A percentile compares a stretch with the other conserved stretches of the same genome.
phyloP scores from a whole-genome alignment of 1,140 invertebrate species.

The Formica exsecta region DNA sequence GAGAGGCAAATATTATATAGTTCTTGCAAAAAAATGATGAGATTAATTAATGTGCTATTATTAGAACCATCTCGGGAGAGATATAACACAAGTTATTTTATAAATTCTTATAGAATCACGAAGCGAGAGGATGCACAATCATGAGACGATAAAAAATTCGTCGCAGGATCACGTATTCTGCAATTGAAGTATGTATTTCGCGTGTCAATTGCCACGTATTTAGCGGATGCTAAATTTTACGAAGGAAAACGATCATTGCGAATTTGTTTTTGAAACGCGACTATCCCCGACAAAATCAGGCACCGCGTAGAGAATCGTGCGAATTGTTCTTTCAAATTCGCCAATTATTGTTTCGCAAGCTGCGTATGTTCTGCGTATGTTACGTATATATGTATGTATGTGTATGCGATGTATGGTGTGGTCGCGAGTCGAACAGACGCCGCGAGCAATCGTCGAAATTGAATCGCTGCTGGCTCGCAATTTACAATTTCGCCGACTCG shows the following conservation, averaged over 20 bases:
- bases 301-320: not conserved
- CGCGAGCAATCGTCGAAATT: constrained; percentile 55
- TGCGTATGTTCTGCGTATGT: not conserved
- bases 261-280: not conserved
- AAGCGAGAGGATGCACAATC: not conserved
- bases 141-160: constrained; percentile 9
- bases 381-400: not conserved
- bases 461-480: constrained; percentile 21
- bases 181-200: not conserved
- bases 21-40: not conserved
- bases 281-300: not conserved
- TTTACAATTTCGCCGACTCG: constrained; percentile 59
- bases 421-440: constrained; percentile 3
- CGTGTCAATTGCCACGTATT: not conserved
- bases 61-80: not conserved
- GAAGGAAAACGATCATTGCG: not conserved
- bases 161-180: constrained; percentile 13
- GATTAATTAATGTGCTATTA: constrained; percentile 5
- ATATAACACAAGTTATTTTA: not conserved
- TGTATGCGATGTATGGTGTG: not conserved
- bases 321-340: constrained; percentile 32
- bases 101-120: constrained; percentile 21
- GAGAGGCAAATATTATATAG: not conserved
- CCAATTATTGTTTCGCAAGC: constrained; percentile 24
- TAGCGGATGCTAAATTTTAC: not conserved